Percentiles rank a stretch among this genome's conserved stretches.
Conservation (phyloP, 2,113 vertebrate genomes). For the Agelaius phoeniceus region DNA sequence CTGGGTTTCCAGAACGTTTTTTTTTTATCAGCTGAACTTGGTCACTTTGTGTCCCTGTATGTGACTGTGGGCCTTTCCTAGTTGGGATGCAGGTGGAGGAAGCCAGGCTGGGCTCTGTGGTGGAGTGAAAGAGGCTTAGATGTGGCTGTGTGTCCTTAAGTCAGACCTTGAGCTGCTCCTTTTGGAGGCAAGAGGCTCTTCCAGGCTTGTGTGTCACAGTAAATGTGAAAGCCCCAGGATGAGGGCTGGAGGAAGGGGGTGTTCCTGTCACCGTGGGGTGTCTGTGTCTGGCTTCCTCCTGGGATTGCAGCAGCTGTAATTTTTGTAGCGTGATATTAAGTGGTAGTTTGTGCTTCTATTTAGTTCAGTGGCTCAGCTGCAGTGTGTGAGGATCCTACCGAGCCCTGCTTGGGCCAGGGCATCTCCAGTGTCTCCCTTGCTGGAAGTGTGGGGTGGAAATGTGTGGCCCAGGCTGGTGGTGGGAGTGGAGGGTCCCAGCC, state of each 20-base stretch:
- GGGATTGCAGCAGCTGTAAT: background rate
- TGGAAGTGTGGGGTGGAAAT: background rate
- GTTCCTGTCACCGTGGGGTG: fast-evolving
- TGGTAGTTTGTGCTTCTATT: background rate
- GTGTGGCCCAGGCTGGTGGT: background rate
- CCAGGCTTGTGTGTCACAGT: background rate
- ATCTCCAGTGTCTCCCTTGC: background rate
- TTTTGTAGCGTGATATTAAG: background rate
- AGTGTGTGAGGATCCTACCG: background rate
- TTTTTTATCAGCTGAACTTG: background rate
- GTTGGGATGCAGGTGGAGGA: fast-evolving
- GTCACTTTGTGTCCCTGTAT: fast-evolving
- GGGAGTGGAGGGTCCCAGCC: background rate
- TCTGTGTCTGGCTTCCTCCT: background rate
- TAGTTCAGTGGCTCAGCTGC: background rate
- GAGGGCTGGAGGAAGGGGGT: background rate
- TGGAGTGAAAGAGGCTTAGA: background rate
- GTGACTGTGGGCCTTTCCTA: background rate
- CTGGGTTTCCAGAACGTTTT: background rate
- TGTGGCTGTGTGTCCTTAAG: background rate
- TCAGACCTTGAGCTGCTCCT: background rate
- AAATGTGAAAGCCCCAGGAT: background rate
- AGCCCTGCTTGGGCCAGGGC: background rate
- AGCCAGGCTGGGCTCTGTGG: background rate
- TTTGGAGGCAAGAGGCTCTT: background rate